Evolutionary conservation across 1,140 invertebrate genomes (phyloP), one percentile per base, ranked within the genome.

Genomic region (Rhagoletis pomonella): DNA sequence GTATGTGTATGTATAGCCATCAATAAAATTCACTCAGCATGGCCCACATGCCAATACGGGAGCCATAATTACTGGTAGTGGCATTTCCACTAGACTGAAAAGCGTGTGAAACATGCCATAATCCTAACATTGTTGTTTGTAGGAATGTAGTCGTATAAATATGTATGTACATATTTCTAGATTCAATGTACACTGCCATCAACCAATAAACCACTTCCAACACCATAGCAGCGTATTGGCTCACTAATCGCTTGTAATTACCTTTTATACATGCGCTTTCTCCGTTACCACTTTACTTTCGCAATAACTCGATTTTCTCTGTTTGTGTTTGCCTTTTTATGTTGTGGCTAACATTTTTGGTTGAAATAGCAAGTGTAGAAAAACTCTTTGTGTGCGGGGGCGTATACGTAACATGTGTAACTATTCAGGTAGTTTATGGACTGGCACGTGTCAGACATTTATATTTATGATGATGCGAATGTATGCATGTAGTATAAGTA

Each of bases 41-140:
- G 17, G 12, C 4, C 60, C 10, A 62, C 17, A 62, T 62, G 60
- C 60, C 60, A n/a, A 55, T 6, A 55, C 50, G 9, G 50, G 0
- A 55, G 50, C 50, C 9, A 62, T 14, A 62, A 62, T 62, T 62
- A 62, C 17, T 62, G 3, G 10, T 62, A 12, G 4, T 62, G 60
- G 17, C 60, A 7, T 4, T 55, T 55, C 10, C 12, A 62, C 17
- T 62, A 4, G 9, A 4, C 7, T 62, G 7, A 14, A 17, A 14
- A 62, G 60, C 60, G 60, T 62, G 60, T 62, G 60, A 62, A 62
- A 62, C 60, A 62, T 62, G 5, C 60, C 17, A 62, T 62, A 62
- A 62, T 62, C 1, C 12, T 62, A 9, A 62, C 12, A 62, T n/a
- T 62, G 29, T 29, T 62, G 17, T 62, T 7, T 55, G 10, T 2